phyloP scores from a whole-genome alignment of 2,888 invertebrate species.

The Melinopterus prodromus region DNA sequence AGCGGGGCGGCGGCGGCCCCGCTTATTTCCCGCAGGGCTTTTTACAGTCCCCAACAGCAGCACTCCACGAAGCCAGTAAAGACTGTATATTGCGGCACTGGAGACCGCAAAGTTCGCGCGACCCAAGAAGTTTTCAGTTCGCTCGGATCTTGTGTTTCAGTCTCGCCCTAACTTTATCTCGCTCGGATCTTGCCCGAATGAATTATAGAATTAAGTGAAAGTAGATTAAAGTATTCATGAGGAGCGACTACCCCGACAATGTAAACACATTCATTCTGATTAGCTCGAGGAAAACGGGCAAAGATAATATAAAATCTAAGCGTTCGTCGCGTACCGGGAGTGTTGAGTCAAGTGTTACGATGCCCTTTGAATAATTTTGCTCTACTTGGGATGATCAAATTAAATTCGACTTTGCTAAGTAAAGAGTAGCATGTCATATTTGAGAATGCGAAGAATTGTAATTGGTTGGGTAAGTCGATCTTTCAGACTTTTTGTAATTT shows the following conservation, averaged over 20 bases:
- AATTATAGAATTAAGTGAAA: conserved; percentile 4
- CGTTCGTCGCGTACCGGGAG: not conserved
- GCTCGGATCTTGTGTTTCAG: not conserved
- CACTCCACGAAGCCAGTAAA: not conserved
- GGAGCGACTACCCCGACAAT: not conserved
- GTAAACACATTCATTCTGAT: conserved; percentile 4
- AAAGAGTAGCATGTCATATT: not conserved
- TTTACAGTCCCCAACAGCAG: not conserved
- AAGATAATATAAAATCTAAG: conserved; percentile 4
- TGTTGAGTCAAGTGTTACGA: not conserved
- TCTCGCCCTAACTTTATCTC: not conserved
- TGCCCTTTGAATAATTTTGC: not conserved
- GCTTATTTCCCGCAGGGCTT: not conserved
- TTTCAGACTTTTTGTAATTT: too few relatives aligned
- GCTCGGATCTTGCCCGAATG: not conserved
- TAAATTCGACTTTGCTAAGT: not conserved
- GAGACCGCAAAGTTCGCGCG: not conserved
- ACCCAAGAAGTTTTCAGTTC: not conserved
- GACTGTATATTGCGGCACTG: not conserved
- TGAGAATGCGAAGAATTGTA: too few relatives aligned
- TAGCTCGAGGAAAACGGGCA: conserved; percentile 4
- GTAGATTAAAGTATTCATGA: conserved; percentile 4
- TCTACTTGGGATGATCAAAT: not conserved
- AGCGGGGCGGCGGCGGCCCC: not conserved
- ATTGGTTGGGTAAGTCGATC: too few relatives aligned